Evolutionary conservation across 2,797 vertebrate species (phyloP).

Genomic region (Macroramphosus scolopax): DNA sequence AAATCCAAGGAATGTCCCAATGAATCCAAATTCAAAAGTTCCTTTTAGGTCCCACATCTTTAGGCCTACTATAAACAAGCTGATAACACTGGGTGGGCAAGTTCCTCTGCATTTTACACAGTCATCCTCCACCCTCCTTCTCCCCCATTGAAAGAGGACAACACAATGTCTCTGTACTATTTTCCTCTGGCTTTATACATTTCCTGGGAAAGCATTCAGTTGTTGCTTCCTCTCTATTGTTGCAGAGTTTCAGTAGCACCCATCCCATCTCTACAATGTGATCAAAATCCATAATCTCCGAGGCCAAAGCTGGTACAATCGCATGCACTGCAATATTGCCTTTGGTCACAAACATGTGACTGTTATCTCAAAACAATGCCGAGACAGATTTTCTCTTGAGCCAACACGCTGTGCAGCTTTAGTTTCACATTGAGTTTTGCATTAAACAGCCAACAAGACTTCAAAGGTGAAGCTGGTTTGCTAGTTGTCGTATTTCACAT

Average conservation of each 20-base stretch:
- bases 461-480: slow-evolving; percentile 4
- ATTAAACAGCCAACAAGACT: not conserved
- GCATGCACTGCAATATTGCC: slow-evolving; percentile 2
- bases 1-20: slow-evolving; percentile 9
- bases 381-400: not conserved
- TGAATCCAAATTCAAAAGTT: slow-evolving; percentile 57
- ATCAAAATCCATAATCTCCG: slow-evolving; percentile 29
- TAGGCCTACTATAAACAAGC: slow-evolving; percentile 49
- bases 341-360: slow-evolving; percentile 3
- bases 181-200: slow-evolving; percentile 34
- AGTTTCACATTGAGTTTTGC: no score
- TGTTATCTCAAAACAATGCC: not conserved
- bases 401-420: slow-evolving; percentile 4
- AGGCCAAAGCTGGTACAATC: slow-evolving; percentile 23
- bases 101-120: slow-evolving; percentile 48
- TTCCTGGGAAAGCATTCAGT: slow-evolving; percentile 47
- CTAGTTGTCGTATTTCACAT: slow-evolving; percentile 22
- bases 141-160: slow-evolving; percentile 25
- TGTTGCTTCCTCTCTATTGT: slow-evolving; percentile 68
- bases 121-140: slow-evolving; percentile 4
- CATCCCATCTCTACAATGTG: slow-evolving; percentile 41
- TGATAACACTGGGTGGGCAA: slow-evolving; percentile 62
- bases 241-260: slow-evolving; percentile 52
- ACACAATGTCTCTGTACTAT: slow-evolving; percentile 44
- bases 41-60: slow-evolving; percentile 40